phyloP scores from a whole-genome alignment of 2,888 invertebrate species.

The Drepanosiphum platanoidis region DNA sequence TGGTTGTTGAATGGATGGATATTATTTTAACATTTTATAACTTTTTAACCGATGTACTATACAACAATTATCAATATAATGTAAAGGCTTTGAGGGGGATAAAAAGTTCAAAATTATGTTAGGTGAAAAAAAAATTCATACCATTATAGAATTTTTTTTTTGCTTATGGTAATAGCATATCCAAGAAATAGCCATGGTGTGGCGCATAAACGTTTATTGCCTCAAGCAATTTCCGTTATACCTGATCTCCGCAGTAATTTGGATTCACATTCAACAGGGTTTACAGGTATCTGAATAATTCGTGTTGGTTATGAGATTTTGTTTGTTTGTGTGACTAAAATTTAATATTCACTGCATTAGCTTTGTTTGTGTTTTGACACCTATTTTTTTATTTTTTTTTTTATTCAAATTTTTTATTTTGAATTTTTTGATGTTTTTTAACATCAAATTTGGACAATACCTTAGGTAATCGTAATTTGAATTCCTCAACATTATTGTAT shows the following conservation, averaged over 20 bases:
- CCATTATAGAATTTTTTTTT: constrained; percentile 52
- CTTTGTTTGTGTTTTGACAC: constrained; percentile 56
- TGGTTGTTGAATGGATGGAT: constrained; percentile 25
- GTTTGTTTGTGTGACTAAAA: constrained; percentile 48
- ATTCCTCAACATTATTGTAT: not conserved
- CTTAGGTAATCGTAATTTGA: not conserved
- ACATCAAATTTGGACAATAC: not conserved
- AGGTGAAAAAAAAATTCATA: not conserved
- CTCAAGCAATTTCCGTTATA: constrained; percentile 85
- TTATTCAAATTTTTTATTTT: too few relatives aligned
- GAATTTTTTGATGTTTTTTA: not conserved
- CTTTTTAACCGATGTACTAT: not conserved
- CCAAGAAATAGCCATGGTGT: constrained; percentile 87
- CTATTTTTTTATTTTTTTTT: not conserved
- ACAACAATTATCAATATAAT: not conserved
- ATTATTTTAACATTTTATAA: constrained; percentile 26
- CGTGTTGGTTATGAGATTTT: constrained; percentile 41
- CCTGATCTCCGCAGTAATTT: constrained; percentile 83
- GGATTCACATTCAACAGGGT: constrained; percentile 65
- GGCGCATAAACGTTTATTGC: constrained; percentile 84
- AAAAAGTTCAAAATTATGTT: not conserved
- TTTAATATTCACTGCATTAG: constrained; percentile 48
- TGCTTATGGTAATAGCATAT: constrained; percentile 65
- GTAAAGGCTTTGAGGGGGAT: not conserved
- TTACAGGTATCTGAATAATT: constrained; percentile 63